A percentile compares a stretch with the other conserved stretches of the same genome.
Conservation (phyloP, 2,113 vertebrate species). For the Elephas maximus region DNA sequence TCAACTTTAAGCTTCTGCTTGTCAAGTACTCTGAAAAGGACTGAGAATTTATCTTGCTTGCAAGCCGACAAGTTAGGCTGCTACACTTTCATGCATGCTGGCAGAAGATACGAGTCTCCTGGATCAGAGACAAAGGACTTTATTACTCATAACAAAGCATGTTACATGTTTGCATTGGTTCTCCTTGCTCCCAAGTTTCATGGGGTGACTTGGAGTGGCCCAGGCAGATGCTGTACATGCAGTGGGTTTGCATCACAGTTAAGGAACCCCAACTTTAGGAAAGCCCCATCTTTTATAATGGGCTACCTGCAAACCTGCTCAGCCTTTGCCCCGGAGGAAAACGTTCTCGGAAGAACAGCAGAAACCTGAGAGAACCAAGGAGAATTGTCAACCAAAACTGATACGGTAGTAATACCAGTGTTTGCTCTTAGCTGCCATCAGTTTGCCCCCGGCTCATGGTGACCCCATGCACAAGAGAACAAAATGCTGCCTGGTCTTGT, state of each 20-base stretch:
- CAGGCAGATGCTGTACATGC: fast-evolving
- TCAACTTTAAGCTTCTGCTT: not conserved
- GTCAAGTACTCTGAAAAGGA: not conserved
- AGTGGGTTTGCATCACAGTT: not conserved
- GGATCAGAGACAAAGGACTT: not conserved
- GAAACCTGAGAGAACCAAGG: not conserved
- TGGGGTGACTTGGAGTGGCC: too few species aligned
- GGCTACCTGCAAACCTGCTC: not conserved
- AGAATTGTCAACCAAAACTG: not conserved
- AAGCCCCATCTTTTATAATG: not conserved
- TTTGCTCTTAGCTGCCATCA: too few species aligned
- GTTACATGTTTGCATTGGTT: not conserved
- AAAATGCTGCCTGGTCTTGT: too few species aligned
- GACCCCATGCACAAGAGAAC: too few species aligned
- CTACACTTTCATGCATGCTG: not conserved
- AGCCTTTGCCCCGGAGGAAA: not conserved
- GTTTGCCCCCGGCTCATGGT: too few species aligned
- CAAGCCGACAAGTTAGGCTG: not conserved
- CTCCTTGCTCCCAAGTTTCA: not conserved
- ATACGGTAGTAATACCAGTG: too few species aligned
- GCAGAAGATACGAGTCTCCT: not conserved
- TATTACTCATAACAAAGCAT: not conserved
- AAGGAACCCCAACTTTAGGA: not conserved
- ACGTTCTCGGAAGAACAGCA: not conserved
- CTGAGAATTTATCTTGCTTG: not conserved